Conservation (phyloP, 2,888 invertebrate species). For the Orthosia incerta region DNA sequence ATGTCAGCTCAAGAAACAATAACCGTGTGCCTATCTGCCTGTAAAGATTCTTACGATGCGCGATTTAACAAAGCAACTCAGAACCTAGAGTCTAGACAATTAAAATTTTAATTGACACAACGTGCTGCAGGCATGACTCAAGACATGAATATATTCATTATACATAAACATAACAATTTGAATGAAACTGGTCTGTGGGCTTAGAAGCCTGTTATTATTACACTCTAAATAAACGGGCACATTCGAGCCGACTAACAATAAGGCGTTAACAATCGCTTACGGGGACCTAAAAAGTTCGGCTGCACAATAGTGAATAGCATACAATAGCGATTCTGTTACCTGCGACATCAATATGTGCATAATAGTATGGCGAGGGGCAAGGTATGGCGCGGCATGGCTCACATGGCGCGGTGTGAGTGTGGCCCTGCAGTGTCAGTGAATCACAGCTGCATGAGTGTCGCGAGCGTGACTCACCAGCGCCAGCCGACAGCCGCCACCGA, state of each 20-base stretch:
- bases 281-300: conserved; percentile 86
- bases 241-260: conserved; percentile 82
- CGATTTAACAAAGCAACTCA: conserved; percentile 30
- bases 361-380: conserved; percentile 78
- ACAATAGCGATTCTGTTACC: conserved; percentile 89
- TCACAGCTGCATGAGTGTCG: conserved; percentile 76
- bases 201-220: conserved; percentile 81
- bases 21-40: conserved; percentile 13
- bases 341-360: conserved; percentile 89
- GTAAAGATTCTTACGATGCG: conserved; percentile 18
- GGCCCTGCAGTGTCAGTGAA: conserved; percentile 75
- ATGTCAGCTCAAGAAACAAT: background rate
- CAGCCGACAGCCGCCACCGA: conserved; percentile 18
- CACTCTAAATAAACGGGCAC: conserved; percentile 81
- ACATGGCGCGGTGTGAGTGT: background rate
- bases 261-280: conserved; percentile 86
- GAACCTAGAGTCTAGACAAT: conserved; percentile 41
- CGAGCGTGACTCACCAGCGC: conserved; percentile 67
- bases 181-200: conserved; percentile 69
- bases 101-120: conserved; percentile 57
- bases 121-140: conserved; percentile 55
- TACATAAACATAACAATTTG: conserved; percentile 57
- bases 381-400: conserved; percentile 33
- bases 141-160: conserved; percentile 56
- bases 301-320: conserved; percentile 88